Conservation (phyloP, 2,797 vertebrate genomes). For the Phoeniculus purpureus region DNA sequence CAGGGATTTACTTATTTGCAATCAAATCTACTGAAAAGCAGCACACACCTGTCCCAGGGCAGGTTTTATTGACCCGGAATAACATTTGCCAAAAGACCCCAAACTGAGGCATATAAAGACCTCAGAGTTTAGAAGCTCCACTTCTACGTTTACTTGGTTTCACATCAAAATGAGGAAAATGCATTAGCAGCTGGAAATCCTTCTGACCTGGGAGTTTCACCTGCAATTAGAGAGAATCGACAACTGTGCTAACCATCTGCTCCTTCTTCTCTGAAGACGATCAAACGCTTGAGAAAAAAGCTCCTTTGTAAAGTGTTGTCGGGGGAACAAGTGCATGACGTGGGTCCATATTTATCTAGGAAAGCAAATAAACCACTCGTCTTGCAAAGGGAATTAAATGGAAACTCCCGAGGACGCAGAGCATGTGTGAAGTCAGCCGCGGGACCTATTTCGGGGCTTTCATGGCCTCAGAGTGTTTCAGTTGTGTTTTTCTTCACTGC, state of each 20-base stretch:
- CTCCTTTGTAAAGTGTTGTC: constrained; percentile 56
- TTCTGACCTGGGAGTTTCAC: constrained; percentile 17
- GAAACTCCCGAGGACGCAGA: constrained; percentile 42
- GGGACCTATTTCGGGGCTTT: background rate
- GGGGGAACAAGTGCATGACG: constrained; percentile 59
- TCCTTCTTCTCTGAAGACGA: constrained; percentile 8
- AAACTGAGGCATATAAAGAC: background rate
- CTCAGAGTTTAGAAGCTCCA: background rate
- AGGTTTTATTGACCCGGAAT: background rate
- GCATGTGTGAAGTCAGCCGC: constrained; percentile 43
- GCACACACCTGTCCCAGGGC: background rate
- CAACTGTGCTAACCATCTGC: constrained; percentile 62
- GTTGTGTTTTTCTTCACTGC: background rate
- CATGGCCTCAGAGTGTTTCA: background rate
- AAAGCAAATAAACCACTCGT: constrained; percentile 47
- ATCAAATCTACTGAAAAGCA: background rate
- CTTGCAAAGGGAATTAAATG: constrained; percentile 49
- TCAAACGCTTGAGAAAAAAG: constrained; percentile 35
- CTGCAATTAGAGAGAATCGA: constrained; percentile 47
- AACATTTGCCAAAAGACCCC: background rate
- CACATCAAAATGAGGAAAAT: constrained; percentile 48
- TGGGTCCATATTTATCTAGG: constrained; percentile 37
- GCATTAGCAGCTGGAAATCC: constrained; percentile 63
- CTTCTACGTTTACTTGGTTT: background rate
- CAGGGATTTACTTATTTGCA: background rate